Conservation (phyloP, 1,140 invertebrate genomes). For the Caenorhabditis tropicalis region DNA sequence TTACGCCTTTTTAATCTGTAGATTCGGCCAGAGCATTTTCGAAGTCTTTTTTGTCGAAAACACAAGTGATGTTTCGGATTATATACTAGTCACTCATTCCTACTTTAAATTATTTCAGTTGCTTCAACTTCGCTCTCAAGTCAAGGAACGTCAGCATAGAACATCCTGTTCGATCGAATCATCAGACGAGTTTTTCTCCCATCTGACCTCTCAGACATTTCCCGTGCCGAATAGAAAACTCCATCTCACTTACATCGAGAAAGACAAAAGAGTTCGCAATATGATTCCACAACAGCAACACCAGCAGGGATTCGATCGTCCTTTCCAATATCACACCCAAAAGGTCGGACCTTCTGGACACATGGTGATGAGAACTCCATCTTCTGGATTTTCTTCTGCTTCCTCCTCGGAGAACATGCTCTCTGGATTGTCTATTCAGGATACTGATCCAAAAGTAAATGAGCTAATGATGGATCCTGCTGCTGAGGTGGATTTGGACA, state of each 20-base stretch:
- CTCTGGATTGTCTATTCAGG: background rate
- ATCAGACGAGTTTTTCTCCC: too few species aligned
- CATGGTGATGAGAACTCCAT: background rate
- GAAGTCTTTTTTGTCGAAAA: too few species aligned
- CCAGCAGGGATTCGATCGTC: background rate
- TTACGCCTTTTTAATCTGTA: too few species aligned
- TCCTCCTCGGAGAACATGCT: slow-evolving; percentile 24
- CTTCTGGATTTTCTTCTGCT: slow-evolving; percentile 10
- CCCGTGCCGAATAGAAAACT: background rate
- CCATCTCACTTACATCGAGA: background rate
- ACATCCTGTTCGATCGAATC: too few species aligned
- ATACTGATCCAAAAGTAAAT: background rate
- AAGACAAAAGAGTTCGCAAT: background rate
- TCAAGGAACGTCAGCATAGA: too few species aligned
- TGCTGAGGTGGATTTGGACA: background rate
- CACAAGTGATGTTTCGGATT: too few species aligned
- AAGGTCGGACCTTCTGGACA: background rate
- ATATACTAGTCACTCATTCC: background rate
- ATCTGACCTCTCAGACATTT: background rate
- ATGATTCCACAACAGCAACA: slow-evolving; percentile 4
- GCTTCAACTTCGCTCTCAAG: slow-evolving; percentile 8
- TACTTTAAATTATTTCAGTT: background rate
- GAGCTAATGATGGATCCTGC: slow-evolving; percentile 13
- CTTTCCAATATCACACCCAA: background rate
- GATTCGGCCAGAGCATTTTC: too few species aligned